Conservation (phyloP, 2,797 vertebrate species). For the Otolemur crassicaudatus region DNA sequence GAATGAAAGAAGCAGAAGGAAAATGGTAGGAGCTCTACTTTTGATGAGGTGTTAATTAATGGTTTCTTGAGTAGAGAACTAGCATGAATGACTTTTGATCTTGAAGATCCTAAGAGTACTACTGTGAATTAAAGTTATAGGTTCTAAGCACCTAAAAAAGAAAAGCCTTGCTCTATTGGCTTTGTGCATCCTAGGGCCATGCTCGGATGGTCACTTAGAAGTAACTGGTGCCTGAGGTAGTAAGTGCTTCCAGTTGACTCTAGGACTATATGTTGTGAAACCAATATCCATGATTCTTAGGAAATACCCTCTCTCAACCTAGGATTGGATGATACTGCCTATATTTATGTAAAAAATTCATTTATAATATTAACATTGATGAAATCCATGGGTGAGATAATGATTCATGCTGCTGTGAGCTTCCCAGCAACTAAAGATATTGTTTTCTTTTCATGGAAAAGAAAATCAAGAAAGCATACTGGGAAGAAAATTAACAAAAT, state of each 20-base stretch:
- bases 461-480: not conserved
- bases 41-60: slow-evolving; percentile 35
- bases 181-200: not conserved
- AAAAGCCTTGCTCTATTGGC: not conserved
- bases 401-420: not conserved
- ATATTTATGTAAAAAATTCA: not conserved
- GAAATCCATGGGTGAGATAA: not conserved
- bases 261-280: not conserved
- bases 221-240: not conserved
- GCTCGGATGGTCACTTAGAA: not conserved
- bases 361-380: not conserved
- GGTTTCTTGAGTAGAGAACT: not conserved
- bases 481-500: not conserved
- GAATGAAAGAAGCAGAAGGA: not conserved
- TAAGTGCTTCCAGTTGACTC: not conserved
- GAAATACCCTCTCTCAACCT: not conserved
- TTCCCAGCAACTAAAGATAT: not conserved
- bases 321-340: not conserved
- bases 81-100: slow-evolving; percentile 14
- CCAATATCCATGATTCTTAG: not conserved
- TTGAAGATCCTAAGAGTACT: not conserved
- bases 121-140: not conserved
- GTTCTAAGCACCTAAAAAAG: not conserved
- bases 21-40: not conserved
- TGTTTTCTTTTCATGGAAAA: not conserved